These are phyloP conservation scores for Drosophila kanekoi DNA, from an alignment of 2,888 invertebrate species.

Conservation along the genomic window DNA sequence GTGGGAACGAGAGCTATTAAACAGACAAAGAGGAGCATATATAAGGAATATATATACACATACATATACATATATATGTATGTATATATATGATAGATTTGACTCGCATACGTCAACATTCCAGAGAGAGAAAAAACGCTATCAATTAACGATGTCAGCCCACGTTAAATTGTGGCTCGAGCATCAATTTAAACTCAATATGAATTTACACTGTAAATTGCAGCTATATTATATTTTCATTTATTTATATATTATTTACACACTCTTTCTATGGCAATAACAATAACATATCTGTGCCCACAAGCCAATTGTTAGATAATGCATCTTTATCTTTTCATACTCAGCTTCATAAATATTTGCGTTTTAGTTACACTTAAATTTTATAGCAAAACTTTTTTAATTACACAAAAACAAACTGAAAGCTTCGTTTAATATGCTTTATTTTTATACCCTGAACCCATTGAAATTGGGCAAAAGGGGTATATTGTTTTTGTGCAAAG, in stretches of 20 bases:
- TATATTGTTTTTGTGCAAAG: no score
- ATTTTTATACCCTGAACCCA: no score
- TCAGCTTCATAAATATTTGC: no score
- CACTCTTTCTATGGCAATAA: no score
- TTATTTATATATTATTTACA: neutral
- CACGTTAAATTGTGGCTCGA: slow-evolving; percentile 45
- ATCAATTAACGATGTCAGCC: slow-evolving; percentile 47
- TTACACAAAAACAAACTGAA: no score
- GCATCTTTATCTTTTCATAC: no score
- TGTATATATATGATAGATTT: neutral
- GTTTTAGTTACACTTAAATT: no score
- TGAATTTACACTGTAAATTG: slow-evolving; percentile 1
- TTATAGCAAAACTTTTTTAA: no score
- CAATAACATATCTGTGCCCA: no score
- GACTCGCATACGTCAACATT: slow-evolving; percentile 5
- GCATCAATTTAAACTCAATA: slow-evolving; percentile 52
- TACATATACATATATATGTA: neutral
- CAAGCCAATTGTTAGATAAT: no score
- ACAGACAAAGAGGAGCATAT: slow-evolving; percentile 47
- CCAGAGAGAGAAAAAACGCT: slow-evolving; percentile 23
- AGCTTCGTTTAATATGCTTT: no score
- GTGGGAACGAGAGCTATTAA: slow-evolving; percentile 9
- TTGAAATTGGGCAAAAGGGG: no score
- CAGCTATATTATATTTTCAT: neutral
- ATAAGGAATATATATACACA: slow-evolving; percentile 5